Evolutionary conservation across 1,140 invertebrate genomes (phyloP), one percentile per base, ranked within the genome.

Genomic region (Ceratitis capitata): DNA sequence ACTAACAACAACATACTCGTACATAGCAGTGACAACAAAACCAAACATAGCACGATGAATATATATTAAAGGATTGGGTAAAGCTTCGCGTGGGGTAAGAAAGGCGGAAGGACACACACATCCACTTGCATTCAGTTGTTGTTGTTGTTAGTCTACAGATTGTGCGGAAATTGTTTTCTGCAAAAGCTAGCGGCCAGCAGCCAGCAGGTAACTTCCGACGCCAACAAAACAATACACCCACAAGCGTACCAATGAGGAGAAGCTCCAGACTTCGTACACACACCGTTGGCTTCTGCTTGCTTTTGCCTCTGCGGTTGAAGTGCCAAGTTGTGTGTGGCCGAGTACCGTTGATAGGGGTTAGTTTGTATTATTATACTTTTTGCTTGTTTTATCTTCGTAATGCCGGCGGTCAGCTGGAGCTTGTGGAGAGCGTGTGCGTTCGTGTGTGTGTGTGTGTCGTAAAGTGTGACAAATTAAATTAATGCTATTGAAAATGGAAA

Each of bases 401-500:
- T 69, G 61, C 12, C 45, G 5, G 45, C 23, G 23, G 56, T 29
- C 29, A 29, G 26, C 4, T 14, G 12, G 29, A 14, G 3, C 26
- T 61, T 69, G 23, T 56, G 19, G 19, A n/a, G 19, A 3, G 5
- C 51, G 14, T 64, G 58, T 32, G 29, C 19, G 58, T 64, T 0
- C 7, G 14, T 69, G 29, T 39, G 32, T 69, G 61, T 29, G 10
- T 32, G 78, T 29, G 10, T 35, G 23, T 82, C 78, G 78, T 82
- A 90, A 90, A 90, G 89, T 90, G 89, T 90, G 89, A 90, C 89
- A 90, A 90, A 90, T 90, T 90, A 89, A 90, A 90, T 90, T 90
- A 90, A 89, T 89, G 89, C 87, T 85, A 69, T 85, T 88, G 87
- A 88, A 89, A 90, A 89, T 89, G 89, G 87, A 87, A 87, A 82